A percentile compares a stretch with the other conserved stretches of the same genome.
These are phyloP conservation scores for Aphidius gifuensis DNA, from an alignment of 1,140 invertebrate species.

Conservation along the genomic window DNA sequence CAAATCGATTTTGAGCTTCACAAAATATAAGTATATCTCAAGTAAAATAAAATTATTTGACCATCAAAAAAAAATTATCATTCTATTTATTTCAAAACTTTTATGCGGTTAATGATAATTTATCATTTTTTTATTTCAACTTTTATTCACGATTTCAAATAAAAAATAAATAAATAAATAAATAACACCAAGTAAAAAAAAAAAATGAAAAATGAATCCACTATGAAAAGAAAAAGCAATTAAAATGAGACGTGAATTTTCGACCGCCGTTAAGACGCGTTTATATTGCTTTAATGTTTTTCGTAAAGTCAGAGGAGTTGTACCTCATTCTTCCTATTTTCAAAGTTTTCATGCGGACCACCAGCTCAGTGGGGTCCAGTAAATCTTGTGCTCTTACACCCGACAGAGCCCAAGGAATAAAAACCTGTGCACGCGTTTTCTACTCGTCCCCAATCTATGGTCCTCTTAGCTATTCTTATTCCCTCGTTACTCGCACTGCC, in stretches of 20 bases:
- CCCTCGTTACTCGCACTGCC: constrained; percentile 54
- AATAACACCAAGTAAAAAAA: neutral
- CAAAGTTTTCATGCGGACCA: constrained; percentile 46
- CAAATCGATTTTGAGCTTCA: constrained; percentile 31
- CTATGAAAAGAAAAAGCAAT: constrained; percentile 5
- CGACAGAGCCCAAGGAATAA: constrained; percentile 27
- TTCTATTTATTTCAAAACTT: neutral
- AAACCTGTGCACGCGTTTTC: constrained; percentile 23
- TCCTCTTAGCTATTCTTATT: constrained; percentile 51
- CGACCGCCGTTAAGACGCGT: constrained; percentile 22
- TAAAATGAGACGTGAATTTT: constrained; percentile 17
- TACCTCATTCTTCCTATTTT: constrained; percentile 23
- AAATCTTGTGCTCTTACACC: constrained; percentile 44
- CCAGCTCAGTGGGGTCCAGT: constrained; percentile 44
- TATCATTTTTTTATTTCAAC: too few species aligned
- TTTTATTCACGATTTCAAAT: neutral
- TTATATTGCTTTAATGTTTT: constrained; percentile 50
- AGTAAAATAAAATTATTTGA: neutral
- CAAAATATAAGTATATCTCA: too few species aligned
- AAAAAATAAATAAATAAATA: neutral
- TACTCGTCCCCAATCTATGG: constrained; percentile 15
- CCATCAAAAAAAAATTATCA: neutral
- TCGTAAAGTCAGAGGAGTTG: constrained; percentile 34
- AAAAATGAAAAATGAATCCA: too few species aligned
- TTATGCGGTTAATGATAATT: neutral